Evolutionary conservation across 1,140 invertebrate genomes (phyloP).

Genomic region (Lethocerus indicus): DNA sequence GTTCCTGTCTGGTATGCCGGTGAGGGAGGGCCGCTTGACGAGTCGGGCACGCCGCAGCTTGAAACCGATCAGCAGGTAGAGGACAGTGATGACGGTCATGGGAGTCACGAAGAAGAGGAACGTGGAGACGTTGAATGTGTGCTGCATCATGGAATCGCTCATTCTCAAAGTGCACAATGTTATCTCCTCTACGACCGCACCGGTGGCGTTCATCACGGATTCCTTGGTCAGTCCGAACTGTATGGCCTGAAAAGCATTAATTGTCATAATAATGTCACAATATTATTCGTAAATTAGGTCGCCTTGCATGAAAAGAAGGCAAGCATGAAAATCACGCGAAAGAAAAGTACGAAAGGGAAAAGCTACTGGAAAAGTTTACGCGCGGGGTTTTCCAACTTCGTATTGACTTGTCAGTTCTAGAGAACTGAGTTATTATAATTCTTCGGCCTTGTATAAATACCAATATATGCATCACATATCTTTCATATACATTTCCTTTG

Average conservation of each 20-base stretch:
- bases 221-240: conserved; percentile 49
- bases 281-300: no score
- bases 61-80: conserved; percentile 70
- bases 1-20: conserved; percentile 4
- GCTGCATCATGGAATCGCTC: conserved; percentile 32
- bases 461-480: no score
- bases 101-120: conserved; percentile 71
- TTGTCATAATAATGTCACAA: no score
- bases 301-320: no score
- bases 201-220: conserved; percentile 17
- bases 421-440: no score
- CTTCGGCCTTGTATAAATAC: no score
- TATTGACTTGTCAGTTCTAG: no score
- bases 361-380: no score
- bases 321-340: no score
- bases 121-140: conserved; percentile 69
- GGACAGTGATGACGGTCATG: conserved; percentile 67
- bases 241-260: conserved; percentile 42
- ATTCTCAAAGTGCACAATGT: conserved; percentile 27
- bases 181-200: conserved; percentile 9
- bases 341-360: no score
- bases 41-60: conserved; percentile 44
- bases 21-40: conserved; percentile 22
- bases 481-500: no score
- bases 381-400: no score